These are phyloP conservation scores for Mayetiola destructor DNA, from an alignment of 2,888 invertebrate species.

Conservation along the genomic window DNA sequence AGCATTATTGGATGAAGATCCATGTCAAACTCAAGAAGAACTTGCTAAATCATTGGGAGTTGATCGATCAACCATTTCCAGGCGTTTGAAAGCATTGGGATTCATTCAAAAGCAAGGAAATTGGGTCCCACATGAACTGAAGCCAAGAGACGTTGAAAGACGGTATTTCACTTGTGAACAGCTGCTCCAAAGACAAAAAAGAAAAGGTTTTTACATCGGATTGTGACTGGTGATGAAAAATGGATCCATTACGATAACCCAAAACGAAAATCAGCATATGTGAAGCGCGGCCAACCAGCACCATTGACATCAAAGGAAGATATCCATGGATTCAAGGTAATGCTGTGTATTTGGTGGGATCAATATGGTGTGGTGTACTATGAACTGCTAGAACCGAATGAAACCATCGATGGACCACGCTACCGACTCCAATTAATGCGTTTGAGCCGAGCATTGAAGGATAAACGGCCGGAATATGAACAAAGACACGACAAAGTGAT, in stretches of 20 bases:
- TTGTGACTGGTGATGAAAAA: slow-evolving; percentile 12
- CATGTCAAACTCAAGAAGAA: slow-evolving; percentile 18
- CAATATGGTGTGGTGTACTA: slow-evolving; percentile 14
- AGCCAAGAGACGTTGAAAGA: slow-evolving; percentile 18
- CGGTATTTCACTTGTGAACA: slow-evolving; percentile 6
- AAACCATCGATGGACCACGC: slow-evolving; percentile 14
- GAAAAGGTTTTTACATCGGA: slow-evolving; percentile 11
- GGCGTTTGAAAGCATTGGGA: slow-evolving; percentile 3
- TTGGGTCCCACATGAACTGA: slow-evolving; percentile 18
- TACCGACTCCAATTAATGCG: slow-evolving; percentile 13
- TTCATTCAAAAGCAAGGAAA: slow-evolving; percentile 17
- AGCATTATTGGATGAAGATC: slow-evolving; percentile 19
- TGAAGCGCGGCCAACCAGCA: slow-evolving; percentile 14
- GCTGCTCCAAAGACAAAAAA: slow-evolving; percentile 11
- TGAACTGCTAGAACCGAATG: slow-evolving; percentile 15
- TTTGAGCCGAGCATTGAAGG: slow-evolving; percentile 17
- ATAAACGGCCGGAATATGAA: slow-evolving; percentile 19
- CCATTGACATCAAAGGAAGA: slow-evolving; percentile 19
- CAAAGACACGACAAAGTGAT: slow-evolving; percentile 21
- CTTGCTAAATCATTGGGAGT: slow-evolving; percentile 17
- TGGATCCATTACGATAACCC: slow-evolving; percentile 15
- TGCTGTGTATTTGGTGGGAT: slow-evolving; percentile 19
- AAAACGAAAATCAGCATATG: slow-evolving; percentile 13
- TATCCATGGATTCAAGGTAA: slow-evolving; percentile 20
- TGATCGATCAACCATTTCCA: slow-evolving; percentile 16